Evolutionary conservation across 2,888 invertebrate genomes (phyloP).

Genomic region (Masnerella sp.): DNA sequence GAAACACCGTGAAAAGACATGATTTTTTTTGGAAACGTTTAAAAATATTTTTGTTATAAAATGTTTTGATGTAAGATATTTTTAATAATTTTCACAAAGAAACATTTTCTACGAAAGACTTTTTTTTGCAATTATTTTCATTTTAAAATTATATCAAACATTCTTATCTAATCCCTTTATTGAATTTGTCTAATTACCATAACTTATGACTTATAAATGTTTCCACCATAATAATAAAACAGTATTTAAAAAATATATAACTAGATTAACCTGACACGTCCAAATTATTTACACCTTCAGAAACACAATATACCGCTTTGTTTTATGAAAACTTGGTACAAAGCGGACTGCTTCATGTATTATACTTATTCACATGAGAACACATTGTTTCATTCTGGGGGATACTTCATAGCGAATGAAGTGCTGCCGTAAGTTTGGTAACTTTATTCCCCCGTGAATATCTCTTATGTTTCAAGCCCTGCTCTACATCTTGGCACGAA

Average conservation of each 20-base stretch:
- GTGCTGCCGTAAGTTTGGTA: constrained; percentile 35
- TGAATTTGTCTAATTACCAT: no score
- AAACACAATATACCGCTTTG: constrained; percentile 29
- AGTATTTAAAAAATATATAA: background rate
- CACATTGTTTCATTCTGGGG: constrained; percentile 44
- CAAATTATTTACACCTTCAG: constrained; percentile 19
- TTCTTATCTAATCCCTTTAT: no score
- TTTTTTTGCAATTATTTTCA: no score
- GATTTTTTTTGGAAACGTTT: no score
- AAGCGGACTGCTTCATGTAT: constrained; percentile 46
- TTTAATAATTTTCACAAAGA: no score
- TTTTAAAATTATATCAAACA: no score
- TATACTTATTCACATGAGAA: constrained; percentile 47
- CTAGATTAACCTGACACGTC: background rate
- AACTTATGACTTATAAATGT: no score
- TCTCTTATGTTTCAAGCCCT: constrained; percentile 3
- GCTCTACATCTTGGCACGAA: constrained; percentile 3
- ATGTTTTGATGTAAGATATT: no score
- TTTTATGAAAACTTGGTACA: constrained; percentile 49
- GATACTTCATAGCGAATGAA: constrained; percentile 39
- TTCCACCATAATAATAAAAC: background rate
- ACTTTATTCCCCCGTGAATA: constrained; percentile 42
- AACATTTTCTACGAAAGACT: no score
- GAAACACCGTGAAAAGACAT: no score
- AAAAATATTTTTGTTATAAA: no score